phyloP scores from a whole-genome alignment of 1,140 invertebrate species.

The Atta cephalotes region DNA sequence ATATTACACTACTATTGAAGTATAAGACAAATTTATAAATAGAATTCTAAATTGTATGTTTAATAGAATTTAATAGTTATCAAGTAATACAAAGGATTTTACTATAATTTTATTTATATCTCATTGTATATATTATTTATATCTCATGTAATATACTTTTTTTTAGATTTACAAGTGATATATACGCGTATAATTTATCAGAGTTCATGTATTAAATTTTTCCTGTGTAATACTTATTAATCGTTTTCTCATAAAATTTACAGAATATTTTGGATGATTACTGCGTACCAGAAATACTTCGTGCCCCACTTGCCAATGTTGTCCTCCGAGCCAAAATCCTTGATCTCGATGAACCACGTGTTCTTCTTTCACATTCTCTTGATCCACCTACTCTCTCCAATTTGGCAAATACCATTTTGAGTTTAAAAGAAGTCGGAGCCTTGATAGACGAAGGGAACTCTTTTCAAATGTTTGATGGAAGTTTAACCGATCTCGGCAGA shows the following conservation, averaged over 20 bases:
- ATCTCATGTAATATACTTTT: not conserved
- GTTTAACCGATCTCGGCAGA: conserved; percentile 94
- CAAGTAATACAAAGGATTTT: not conserved
- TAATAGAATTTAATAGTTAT: not conserved
- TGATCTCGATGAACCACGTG: conserved; percentile 93
- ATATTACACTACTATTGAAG: not conserved
- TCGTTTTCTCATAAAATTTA: conserved; percentile 31
- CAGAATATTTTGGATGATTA: conserved; percentile 85
- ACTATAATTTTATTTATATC: not conserved
- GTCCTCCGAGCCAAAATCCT: conserved; percentile 94
- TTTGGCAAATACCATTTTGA: conserved; percentile 92
- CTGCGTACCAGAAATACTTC: conserved; percentile 91
- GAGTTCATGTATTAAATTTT: not conserved
- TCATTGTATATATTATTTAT: not conserved
- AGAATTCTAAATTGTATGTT: not conserved
- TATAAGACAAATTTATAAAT: not conserved
- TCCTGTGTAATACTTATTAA: not conserved
- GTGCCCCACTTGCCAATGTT: conserved; percentile 93
- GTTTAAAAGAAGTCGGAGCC: conserved; percentile 94
- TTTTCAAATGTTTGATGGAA: conserved; percentile 91
- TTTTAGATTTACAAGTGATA: not conserved
- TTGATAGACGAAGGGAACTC: conserved; percentile 88
- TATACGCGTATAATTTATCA: not conserved
- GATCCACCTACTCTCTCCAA: conserved; percentile 95
- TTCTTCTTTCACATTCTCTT: conserved; percentile 94